phyloP scores from a whole-genome alignment of 1,140 invertebrate species.

The Drosophila bipectinata region DNA sequence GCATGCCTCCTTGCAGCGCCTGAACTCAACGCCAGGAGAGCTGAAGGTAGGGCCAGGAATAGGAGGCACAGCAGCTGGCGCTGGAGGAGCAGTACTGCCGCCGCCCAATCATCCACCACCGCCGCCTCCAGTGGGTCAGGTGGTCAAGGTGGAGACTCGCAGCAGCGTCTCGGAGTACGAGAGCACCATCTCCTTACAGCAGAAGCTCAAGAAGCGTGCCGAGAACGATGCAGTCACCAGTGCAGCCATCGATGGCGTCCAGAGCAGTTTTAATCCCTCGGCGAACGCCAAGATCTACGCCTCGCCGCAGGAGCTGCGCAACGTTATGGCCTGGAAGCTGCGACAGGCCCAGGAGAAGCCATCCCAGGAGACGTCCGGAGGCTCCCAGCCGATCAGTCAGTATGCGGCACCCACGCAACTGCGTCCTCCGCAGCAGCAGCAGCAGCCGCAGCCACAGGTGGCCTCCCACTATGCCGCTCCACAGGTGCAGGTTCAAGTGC shows the following conservation, averaged over 20 bases:
- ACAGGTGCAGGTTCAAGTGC: slow-evolving; percentile 55
- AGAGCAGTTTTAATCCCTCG: slow-evolving; percentile 93
- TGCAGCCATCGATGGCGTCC: slow-evolving; percentile 84
- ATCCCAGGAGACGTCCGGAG: slow-evolving; percentile 56
- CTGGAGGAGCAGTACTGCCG: slow-evolving; percentile 84
- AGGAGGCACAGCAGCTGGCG: not conserved
- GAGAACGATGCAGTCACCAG: slow-evolving; percentile 77
- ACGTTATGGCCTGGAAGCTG: slow-evolving; percentile 89
- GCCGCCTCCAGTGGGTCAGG: slow-evolving; percentile 89
- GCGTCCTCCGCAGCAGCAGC: slow-evolving; percentile 92
- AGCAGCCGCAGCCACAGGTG: slow-evolving; percentile 86
- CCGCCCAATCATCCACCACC: slow-evolving; percentile 90
- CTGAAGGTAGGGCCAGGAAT: slow-evolving; percentile 11
- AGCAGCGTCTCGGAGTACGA: slow-evolving; percentile 81
- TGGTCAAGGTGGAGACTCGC: slow-evolving; percentile 89
- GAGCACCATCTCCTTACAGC: slow-evolving; percentile 80
- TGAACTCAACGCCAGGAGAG: slow-evolving; percentile 55
- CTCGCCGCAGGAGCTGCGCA: slow-evolving; percentile 92
- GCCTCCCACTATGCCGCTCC: slow-evolving; percentile 69
- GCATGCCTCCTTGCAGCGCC: slow-evolving; percentile 79
- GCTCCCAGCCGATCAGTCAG: slow-evolving; percentile 63
- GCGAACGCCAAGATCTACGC: slow-evolving; percentile 94
- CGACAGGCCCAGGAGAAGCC: slow-evolving; percentile 68
- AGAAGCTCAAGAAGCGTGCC: slow-evolving; percentile 73
- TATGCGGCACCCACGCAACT: slow-evolving; percentile 85